These are phyloP conservation scores for Zosterops lateralis DNA, from an alignment of 2,113 vertebrate species.

Conservation along the genomic window DNA sequence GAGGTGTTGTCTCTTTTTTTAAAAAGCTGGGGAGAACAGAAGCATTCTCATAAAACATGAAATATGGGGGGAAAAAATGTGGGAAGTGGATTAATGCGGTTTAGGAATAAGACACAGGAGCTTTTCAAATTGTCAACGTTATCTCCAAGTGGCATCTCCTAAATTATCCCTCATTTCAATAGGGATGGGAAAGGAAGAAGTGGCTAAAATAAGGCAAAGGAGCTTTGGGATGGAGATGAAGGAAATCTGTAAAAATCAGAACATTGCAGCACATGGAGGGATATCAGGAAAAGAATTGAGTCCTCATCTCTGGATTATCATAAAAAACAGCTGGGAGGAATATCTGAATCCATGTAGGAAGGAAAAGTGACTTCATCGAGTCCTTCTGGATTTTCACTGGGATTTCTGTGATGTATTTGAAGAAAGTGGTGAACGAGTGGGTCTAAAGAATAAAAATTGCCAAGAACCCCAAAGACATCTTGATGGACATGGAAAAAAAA, in stretches of 20 bases:
- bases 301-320: too few relatives aligned
- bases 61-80: fast-evolving
- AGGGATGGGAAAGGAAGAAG: neutral
- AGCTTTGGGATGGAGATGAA: neutral
- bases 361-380: fast-evolving
- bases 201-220: neutral
- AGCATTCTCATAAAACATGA: neutral
- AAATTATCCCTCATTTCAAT: neutral
- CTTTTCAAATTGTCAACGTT: neutral
- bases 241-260: neutral
- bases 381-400: neutral
- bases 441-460: neutral
- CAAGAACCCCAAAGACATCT: neutral
- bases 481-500: too few relatives aligned
- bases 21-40: neutral
- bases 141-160: neutral
- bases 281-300: neutral
- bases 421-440: neutral
- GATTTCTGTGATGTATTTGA: neutral
- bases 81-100: neutral
- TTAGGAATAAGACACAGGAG: neutral
- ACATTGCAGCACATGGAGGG: neutral
- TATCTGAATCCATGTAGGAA: neutral
- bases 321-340: neutral
- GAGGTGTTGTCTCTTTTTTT: neutral